Evolutionary conservation across 2,797 vertebrate species (phyloP), one percentile per base, ranked within the genome.

Genomic region (Stomatorhinus walkeri): DNA sequence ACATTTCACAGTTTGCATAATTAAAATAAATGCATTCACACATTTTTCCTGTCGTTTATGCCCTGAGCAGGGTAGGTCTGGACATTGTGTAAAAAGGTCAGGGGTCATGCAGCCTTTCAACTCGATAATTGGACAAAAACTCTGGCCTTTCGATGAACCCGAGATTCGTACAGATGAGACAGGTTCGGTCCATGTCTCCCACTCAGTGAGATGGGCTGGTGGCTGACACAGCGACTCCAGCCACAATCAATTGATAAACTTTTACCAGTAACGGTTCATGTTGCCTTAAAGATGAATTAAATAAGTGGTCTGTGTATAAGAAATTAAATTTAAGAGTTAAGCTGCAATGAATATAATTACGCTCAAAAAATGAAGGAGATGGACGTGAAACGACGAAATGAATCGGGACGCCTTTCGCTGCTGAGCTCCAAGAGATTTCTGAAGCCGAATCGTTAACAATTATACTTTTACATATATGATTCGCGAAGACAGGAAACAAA

Each of bases 141-240:
- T 93, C 94, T 99, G 98, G 97, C 98, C 98, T 95, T 94, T 96
- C 90, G 91, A 91, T 98, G 98, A 99, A 98, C 98, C 94, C 96
- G 91, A 93, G 93, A 95, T 95, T 76, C 97, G 94, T 95, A 95
- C 94, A 92, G 92, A 93, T 92, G 92, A 91, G 94, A 93, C 94
- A 95, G 94, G 95, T 95, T 95, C 93, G 92, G 94, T 94, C 93
- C 94, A 93, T 93, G 49, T 85, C 48, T 85, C 48, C 46, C 43
- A 49, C 79, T 51, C 48, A 51, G n/a, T 85, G 48, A 22, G 93
- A 92, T 46, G n/a, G 16, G 14, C 43, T 12, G 43, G 43, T 48
- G 24, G 36, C n/a, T 22, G 43, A 64, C 14, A 49, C 48, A 24
- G 49, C 4, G 48, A 14, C 59, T 64, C 51, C 49, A 24, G 40